Base-by-base conservation (phyloP, 2,797 vertebrate genomes). In the Pyrocephalus nanus region DNA sequence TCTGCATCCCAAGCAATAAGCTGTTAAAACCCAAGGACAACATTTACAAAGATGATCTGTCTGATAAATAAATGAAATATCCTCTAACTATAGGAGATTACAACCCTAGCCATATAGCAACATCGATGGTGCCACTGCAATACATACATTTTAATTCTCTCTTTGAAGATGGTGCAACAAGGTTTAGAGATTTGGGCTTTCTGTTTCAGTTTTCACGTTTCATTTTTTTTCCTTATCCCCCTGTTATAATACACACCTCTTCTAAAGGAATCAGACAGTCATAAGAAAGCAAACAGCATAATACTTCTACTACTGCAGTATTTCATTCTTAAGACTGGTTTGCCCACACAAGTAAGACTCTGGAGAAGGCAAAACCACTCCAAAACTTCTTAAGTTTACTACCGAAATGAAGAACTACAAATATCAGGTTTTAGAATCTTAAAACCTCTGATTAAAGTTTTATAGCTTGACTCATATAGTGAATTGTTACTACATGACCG, bases 11-110 rank as follows among this genome's bases (percentile, higher is more conserved):
- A 67, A 92, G 70, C 47, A 93, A 45, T 57, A 95, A 90, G 61
- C 64, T 86, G 58, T 77, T 93, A 86, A 85, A 96, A 30, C 47
- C 36, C 57, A 93, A 82, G 69, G 71, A 91, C 67, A 82, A 77
- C 55, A 36, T 74, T 89, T 62, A 88, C 4, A 15, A 85, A 87
- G 80, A 88, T 92, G 71, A 75, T 91, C 70, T 89, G 55, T 51
- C 75, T 92, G 81, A 86, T 38, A 90, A 90, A 73, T 40, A 85
- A 88, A 77, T 51, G 53, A 90, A 71, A 62, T 25, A 40, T n/a
- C 34, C 38, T 85, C 57, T 61, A 48, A 55, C 29, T 45, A 30
- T 19, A 47, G 21, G 36, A 93, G 38, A 82, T 79, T 38, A 88
- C 34, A 76, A 60, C 8, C 11, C 66, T 16, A 67, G 75, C 38